phyloP scores from a whole-genome alignment of 2,113 vertebrate species.

The Potamarius usumacintae region DNA sequence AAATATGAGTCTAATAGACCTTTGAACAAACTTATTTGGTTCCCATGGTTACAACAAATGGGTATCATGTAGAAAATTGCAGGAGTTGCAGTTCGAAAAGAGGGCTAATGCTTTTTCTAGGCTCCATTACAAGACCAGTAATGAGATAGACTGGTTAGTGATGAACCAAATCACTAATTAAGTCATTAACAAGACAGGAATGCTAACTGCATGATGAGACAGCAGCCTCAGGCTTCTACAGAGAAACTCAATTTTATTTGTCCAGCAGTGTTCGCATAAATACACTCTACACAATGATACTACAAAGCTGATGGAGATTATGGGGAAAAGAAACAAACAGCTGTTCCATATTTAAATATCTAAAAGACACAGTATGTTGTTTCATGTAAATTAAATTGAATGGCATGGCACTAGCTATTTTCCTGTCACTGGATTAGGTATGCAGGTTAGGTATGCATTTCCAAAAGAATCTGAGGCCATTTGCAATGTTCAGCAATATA shows the following conservation, averaged over 20 bases:
- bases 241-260: slow-evolving; percentile 36
- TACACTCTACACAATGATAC: slow-evolving; percentile 1
- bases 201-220: slow-evolving; percentile 32
- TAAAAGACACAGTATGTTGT: slow-evolving; percentile 4
- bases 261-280: slow-evolving; percentile 35
- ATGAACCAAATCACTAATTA: slow-evolving; percentile 51
- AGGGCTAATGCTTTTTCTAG: slow-evolving; percentile 19
- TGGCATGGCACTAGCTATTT: not conserved
- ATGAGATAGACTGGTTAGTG: slow-evolving; percentile 46
- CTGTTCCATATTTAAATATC: not conserved
- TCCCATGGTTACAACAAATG: slow-evolving; percentile 35
- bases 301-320: slow-evolving; percentile 12
- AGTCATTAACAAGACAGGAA: slow-evolving; percentile 50
- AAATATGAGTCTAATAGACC: not conserved
- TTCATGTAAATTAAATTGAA: slow-evolving; percentile 29
- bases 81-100: slow-evolving; percentile 33
- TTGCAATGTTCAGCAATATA: not conserved
- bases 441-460: not conserved
- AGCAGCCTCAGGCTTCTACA: slow-evolving; percentile 26
- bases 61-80: slow-evolving; percentile 34
- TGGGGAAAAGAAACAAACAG: slow-evolving; percentile 8
- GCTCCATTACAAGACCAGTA: slow-evolving; percentile 38
- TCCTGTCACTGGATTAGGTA: not conserved
- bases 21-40: slow-evolving; percentile 34
- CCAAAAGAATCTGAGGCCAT: not conserved